Percentiles rank a stretch among this genome's conserved stretches.
These are phyloP conservation scores for Ypsolopha sequella DNA, from an alignment of 2,888 invertebrate species.

Conservation along the genomic window DNA sequence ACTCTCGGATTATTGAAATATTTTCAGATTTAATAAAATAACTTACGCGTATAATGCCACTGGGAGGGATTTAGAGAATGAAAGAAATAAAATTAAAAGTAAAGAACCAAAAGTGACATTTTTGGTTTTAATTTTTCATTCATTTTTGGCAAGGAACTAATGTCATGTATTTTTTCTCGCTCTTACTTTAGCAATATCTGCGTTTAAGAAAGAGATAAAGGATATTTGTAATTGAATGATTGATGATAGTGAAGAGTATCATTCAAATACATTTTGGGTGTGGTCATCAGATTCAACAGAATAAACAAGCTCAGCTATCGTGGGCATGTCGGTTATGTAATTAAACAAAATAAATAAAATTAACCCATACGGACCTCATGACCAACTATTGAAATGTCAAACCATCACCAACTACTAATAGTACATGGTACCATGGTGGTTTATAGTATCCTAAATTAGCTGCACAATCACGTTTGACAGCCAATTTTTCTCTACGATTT, in stretches of 20 bases:
- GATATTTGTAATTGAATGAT: not conserved
- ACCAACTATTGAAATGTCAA: too few species aligned
- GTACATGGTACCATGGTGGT: too few species aligned
- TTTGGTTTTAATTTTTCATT: not conserved
- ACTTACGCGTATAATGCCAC: conserved; percentile 86
- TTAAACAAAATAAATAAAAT: too few species aligned
- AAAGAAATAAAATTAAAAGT: conserved; percentile 25
- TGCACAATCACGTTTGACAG: too few species aligned
- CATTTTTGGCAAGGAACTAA: not conserved
- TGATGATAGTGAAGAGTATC: not conserved
- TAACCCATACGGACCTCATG: too few species aligned
- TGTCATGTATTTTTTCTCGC: not conserved
- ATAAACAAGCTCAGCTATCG: too few species aligned
- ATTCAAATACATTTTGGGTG: too few species aligned
- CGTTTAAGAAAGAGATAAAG: not conserved
- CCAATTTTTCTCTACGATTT: too few species aligned
- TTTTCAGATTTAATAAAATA: conserved; percentile 28
- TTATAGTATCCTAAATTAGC: too few species aligned
- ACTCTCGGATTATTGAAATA: conserved; percentile 21
- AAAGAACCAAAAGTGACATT: not conserved
- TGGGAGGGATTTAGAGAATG: conserved; percentile 71
- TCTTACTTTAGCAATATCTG: not conserved
- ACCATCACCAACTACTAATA: too few species aligned
- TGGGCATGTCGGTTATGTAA: too few species aligned
- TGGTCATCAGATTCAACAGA: too few species aligned